Evolutionary conservation across 1,140 invertebrate genomes (phyloP).

Genomic region (Camponotus vicinus): DNA sequence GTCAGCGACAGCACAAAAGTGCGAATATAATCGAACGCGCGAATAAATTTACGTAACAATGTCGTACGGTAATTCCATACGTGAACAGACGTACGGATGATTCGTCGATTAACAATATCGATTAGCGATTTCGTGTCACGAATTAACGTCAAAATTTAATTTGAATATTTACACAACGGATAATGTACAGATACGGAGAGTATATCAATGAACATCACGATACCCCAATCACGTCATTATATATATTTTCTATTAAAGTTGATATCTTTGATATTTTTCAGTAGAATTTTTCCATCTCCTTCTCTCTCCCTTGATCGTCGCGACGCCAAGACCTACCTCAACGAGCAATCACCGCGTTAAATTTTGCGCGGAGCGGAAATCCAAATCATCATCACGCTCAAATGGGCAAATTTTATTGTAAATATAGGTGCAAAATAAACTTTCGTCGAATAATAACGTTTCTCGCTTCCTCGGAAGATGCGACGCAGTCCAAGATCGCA

Average conservation of each 20-base stretch:
- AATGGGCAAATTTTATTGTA: background rate
- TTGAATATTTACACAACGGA: slow-evolving; percentile 31
- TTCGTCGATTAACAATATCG: background rate
- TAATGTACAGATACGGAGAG: background rate
- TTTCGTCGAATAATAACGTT: background rate
- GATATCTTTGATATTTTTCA: background rate
- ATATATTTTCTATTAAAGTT: background rate
- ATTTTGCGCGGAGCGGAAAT: background rate
- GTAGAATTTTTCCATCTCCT: too few relatives aligned
- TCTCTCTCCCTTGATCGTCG: background rate
- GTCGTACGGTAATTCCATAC: background rate
- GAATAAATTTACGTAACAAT: slow-evolving; percentile 50
- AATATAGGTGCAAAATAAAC: background rate
- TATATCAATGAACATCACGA: background rate
- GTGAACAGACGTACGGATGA: background rate
- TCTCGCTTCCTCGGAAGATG: background rate
- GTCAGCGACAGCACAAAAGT: slow-evolving; percentile 27
- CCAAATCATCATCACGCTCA: background rate
- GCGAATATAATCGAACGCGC: slow-evolving; percentile 10
- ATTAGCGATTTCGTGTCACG: background rate
- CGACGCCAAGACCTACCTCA: slow-evolving; percentile 34
- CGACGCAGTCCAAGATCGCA: slow-evolving; percentile 11
- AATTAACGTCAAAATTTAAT: background rate
- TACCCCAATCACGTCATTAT: background rate
- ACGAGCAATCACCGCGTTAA: background rate